phyloP scores from a whole-genome alignment of 2,113 vertebrate genomes.

The Callionymus lyra region DNA sequence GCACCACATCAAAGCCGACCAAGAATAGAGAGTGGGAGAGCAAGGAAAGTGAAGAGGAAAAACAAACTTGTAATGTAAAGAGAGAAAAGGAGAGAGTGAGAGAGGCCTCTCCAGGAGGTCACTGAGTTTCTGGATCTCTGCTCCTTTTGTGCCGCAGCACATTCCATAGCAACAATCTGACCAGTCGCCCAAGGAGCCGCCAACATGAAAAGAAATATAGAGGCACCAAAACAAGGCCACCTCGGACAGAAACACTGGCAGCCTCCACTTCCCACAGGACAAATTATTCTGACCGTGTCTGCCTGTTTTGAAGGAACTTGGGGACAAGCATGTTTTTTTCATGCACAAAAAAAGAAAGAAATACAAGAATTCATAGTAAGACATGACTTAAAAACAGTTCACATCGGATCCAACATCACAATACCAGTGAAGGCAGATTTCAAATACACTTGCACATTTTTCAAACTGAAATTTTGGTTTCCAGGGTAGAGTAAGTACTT shows the following conservation, averaged over 20 bases:
- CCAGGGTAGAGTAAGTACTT: too few relatives aligned
- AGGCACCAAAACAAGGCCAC: conserved; percentile 11
- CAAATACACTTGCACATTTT: too few relatives aligned
- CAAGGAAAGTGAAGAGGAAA: conserved; percentile 4
- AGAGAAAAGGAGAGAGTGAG: conserved; percentile 23
- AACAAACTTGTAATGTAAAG: conserved; percentile 4
- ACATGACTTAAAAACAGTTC: too few relatives aligned
- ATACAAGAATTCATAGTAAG: too few relatives aligned
- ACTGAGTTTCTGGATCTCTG: conserved; percentile 56
- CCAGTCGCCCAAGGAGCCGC: conserved; percentile 40
- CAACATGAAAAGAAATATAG: conserved; percentile 45
- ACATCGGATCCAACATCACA: too few relatives aligned
- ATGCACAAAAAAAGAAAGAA: too few relatives aligned
- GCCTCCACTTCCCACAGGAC: neutral
- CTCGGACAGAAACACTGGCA: conserved; percentile 13
- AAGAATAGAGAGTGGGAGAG: conserved; percentile 18
- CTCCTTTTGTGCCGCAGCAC: conserved; percentile 59
- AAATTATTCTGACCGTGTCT: neutral
- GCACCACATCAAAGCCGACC: conserved; percentile 37
- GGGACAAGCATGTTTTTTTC: neutral
- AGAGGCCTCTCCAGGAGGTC: conserved; percentile 54
- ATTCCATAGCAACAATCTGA: conserved; percentile 58
- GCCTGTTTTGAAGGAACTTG: neutral
- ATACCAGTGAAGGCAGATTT: too few relatives aligned
- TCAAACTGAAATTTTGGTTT: too few relatives aligned